Percentiles rank a stretch among this genome's conserved stretches.
phyloP scores from a whole-genome alignment of 2,797 vertebrate genomes.

The Prunella strophiata region DNA sequence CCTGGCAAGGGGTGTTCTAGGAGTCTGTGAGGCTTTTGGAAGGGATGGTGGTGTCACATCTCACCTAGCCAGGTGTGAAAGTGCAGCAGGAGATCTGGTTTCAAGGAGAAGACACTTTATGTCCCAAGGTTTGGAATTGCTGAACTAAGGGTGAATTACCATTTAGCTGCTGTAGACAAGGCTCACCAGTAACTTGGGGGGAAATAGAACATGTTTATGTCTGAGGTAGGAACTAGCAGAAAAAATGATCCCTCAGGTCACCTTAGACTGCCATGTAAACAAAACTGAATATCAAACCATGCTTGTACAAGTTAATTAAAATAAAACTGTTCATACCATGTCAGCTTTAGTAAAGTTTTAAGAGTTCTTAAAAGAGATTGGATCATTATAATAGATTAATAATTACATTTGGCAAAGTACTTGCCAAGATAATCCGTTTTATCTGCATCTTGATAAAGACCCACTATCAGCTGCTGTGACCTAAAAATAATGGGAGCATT shows the following conservation, averaged over 20 bases:
- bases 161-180: background rate
- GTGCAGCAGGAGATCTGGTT: background rate
- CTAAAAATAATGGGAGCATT: background rate
- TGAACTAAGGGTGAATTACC: background rate
- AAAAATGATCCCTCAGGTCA: conserved; percentile 36
- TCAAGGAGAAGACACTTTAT: background rate
- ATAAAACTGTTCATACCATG: background rate
- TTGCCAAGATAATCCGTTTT: background rate
- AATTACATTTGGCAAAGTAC: conserved; percentile 17
- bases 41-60: background rate
- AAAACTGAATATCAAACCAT: background rate
- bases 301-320: background rate
- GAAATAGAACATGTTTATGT: conserved; percentile 22
- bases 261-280: conserved; percentile 52
- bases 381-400: conserved; percentile 12
- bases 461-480: background rate
- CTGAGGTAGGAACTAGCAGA: conserved; percentile 26
- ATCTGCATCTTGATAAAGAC: conserved; percentile 6
- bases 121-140: background rate
- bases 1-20: background rate
- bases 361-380: background rate
- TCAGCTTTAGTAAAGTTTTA: background rate
- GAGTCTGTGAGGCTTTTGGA: background rate
- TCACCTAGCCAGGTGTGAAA: background rate
- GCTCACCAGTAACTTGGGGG: background rate